phyloP scores from a whole-genome alignment of 1,140 invertebrate species.

The Drosophila setifemur region DNA sequence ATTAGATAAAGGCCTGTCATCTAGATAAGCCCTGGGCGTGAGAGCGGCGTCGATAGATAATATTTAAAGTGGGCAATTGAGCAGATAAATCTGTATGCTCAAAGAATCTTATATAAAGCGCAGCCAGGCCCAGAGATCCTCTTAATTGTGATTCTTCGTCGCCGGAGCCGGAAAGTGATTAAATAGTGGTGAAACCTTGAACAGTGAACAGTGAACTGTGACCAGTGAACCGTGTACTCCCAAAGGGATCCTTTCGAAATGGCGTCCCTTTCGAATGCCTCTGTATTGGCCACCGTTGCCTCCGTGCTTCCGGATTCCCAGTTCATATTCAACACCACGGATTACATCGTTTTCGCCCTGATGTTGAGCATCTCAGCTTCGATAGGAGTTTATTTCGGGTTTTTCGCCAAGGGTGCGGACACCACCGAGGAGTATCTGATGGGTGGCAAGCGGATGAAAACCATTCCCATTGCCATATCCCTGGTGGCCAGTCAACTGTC shows the following conservation, averaged over 20 bases:
- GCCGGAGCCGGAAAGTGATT: not conserved
- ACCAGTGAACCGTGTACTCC: not conserved
- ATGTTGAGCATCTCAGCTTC: conserved; percentile 86
- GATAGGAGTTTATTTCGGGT: conserved; percentile 87
- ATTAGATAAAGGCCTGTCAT: not conserved
- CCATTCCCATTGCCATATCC: conserved; percentile 87
- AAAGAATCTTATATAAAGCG: conserved; percentile 29
- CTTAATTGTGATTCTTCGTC: conserved; percentile 21
- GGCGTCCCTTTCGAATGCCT: conserved; percentile 42
- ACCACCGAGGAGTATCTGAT: conserved; percentile 86
- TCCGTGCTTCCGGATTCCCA: conserved; percentile 16
- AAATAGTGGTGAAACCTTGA: not conserved
- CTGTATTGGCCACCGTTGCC: conserved; percentile 11
- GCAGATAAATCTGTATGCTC: not conserved
- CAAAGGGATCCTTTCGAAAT: conserved; percentile 15
- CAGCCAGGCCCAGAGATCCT: not conserved
- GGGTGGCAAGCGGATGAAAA: conserved; percentile 86
- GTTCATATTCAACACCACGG: conserved; percentile 83
- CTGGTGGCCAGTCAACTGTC: conserved; percentile 90
- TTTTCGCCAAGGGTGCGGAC: conserved; percentile 77
- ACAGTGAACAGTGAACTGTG: not conserved
- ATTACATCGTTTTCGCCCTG: conserved; percentile 85
- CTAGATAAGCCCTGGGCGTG: conserved; percentile 19
- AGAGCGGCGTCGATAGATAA: conserved; percentile 20
- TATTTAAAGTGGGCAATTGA: conserved; percentile 2